These are phyloP conservation scores for Callopanchax toddi DNA, from an alignment of 2,113 vertebrate genomes.

Conservation along the genomic window DNA sequence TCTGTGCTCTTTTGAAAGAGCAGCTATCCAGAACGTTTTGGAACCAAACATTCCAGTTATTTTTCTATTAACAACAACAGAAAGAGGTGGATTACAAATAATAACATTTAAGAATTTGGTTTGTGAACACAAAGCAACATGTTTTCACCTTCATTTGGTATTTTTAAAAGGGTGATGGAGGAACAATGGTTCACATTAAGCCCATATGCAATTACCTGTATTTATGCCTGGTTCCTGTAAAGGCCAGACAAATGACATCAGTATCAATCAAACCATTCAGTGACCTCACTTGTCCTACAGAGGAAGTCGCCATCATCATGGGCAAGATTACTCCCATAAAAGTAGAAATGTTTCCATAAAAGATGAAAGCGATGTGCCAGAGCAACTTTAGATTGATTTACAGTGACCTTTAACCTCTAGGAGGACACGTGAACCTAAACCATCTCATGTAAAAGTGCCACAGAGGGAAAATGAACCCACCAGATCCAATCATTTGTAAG, in stretches of 20 bases:
- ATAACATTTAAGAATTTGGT: too few species aligned
- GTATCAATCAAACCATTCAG: not conserved
- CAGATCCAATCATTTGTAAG: not conserved
- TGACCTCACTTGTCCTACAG: not conserved
- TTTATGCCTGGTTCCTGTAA: not conserved
- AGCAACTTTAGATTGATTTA: slow-evolving; percentile 3
- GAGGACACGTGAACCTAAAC: not conserved
- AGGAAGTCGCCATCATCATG: not conserved
- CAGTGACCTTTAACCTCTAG: not conserved
- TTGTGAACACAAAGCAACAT: too few species aligned
- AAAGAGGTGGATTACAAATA: too few species aligned
- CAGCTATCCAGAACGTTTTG: too few species aligned
- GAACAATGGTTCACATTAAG: too few species aligned
- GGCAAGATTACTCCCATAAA: not conserved
- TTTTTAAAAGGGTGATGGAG: not conserved
- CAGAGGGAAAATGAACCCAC: not conserved
- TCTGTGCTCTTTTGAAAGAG: too few species aligned
- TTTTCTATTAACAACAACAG: too few species aligned
- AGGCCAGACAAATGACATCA: not conserved
- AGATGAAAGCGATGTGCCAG: not conserved
- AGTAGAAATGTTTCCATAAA: not conserved
- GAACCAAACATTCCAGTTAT: too few species aligned
- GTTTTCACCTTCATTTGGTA: not conserved
- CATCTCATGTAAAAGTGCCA: not conserved
- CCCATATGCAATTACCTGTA: not conserved